Conservation (phyloP, 2,113 vertebrate species). For the Cavia aperea region DNA sequence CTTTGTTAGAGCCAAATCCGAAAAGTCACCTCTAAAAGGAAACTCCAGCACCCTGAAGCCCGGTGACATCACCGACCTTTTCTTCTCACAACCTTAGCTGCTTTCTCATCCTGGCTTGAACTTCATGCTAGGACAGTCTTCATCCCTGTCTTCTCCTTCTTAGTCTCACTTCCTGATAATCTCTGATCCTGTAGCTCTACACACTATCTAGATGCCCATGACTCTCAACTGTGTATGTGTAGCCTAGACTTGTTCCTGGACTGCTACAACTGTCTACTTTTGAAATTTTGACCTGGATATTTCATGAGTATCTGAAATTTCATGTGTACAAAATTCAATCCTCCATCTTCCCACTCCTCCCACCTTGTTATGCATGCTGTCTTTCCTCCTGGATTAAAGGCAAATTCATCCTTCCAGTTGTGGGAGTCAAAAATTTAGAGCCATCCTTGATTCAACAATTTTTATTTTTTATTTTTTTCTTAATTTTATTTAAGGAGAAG, state of each 20-base stretch:
- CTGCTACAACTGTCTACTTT: not conserved
- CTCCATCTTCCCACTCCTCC: not conserved
- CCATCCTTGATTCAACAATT: not conserved
- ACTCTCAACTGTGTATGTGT: not conserved
- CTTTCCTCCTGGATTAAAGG: not conserved
- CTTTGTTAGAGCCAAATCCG: not conserved
- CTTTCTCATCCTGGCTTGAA: not conserved
- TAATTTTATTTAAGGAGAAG: too few species aligned
- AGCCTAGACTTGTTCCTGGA: not conserved
- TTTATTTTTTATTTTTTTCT: not conserved
- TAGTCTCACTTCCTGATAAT: not conserved
- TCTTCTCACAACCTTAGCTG: not conserved
- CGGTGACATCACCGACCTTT: not conserved
- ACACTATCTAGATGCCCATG: not conserved
- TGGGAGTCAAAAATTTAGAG: not conserved
- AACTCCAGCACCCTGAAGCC: not conserved
- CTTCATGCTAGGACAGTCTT: not conserved
- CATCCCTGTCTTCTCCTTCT: not conserved
- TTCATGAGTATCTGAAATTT: not conserved
- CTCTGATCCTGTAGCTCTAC: not conserved
- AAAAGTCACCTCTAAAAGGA: not conserved
- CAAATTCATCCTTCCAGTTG: not conserved
- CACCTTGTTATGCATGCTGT: not conserved
- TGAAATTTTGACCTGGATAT: not conserved
- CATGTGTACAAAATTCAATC: not conserved